Evolutionary conservation across 1,140 invertebrate species (phyloP).

Genomic region (Drosophila littoralis): DNA sequence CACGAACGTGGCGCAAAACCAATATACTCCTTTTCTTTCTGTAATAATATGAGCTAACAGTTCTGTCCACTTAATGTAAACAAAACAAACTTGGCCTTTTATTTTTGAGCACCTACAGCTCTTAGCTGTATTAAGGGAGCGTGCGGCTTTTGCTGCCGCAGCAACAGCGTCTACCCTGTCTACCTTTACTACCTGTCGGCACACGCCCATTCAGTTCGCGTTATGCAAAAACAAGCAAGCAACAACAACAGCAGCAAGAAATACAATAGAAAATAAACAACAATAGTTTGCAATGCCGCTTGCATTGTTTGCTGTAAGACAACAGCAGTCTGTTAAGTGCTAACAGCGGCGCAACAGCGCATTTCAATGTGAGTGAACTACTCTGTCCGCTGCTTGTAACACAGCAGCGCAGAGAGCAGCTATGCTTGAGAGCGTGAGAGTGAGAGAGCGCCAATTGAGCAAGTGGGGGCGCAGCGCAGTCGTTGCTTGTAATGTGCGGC

Average conservation of each 20-base stretch:
- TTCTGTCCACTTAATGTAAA: slow-evolving; percentile 44
- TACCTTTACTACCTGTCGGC: not conserved
- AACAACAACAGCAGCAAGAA: slow-evolving; percentile 1
- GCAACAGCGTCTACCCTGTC: not conserved
- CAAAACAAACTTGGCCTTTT: slow-evolving; percentile 36
- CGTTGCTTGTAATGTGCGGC: slow-evolving; percentile 35
- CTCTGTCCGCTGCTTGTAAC: slow-evolving; percentile 2
- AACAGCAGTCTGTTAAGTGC: slow-evolving; percentile 36
- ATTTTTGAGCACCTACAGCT: slow-evolving; percentile 7
- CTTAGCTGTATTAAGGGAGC: slow-evolving; percentile 4
- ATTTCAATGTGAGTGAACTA: slow-evolving; percentile 24
- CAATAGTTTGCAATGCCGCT: slow-evolving; percentile 24
- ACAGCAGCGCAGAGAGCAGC: slow-evolving; percentile 10
- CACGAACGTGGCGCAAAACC: not conserved
- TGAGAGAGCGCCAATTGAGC: slow-evolving; percentile 25
- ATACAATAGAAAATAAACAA: slow-evolving; percentile 3
- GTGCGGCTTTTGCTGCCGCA: slow-evolving; percentile 30
- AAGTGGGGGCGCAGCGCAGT: slow-evolving; percentile 38
- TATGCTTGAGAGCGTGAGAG: slow-evolving; percentile 14
- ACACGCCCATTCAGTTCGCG: slow-evolving; percentile 26
- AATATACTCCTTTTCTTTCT: not conserved
- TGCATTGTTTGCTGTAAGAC: slow-evolving; percentile 28
- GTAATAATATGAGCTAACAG: slow-evolving; percentile 37
- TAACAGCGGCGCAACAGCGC: slow-evolving; percentile 50
- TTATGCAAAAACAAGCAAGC: slow-evolving; percentile 30